Percentiles rank a stretch among this genome's conserved stretches.
phyloP scores from a whole-genome alignment of 2,888 invertebrate species.

The Folsomia manolachei region DNA sequence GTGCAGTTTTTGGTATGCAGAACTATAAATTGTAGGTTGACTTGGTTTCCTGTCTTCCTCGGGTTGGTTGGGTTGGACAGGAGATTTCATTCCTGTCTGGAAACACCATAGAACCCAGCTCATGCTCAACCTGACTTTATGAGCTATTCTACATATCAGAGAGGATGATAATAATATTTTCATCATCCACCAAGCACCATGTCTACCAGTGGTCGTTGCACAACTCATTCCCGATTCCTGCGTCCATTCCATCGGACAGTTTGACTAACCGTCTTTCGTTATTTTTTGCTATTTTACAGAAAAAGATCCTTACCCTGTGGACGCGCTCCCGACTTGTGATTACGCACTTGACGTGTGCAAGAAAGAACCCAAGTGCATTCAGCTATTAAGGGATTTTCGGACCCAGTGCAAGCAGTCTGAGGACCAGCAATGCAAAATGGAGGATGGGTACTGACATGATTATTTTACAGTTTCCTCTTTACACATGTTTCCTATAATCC shows the following conservation, averaged over 20 bases:
- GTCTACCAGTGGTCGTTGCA: too few species aligned
- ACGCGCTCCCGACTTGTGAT: conserved; percentile 84
- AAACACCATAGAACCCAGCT: too few species aligned
- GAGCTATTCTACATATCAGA: too few species aligned
- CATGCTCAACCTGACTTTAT: too few species aligned
- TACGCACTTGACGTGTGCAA: conserved; percentile 83
- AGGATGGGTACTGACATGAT: conserved; percentile 69
- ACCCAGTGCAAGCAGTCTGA: conserved; percentile 80
- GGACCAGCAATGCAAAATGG: conserved; percentile 78
- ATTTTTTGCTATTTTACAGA: conserved; percentile 69
- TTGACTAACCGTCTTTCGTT: too few species aligned
- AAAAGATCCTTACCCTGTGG: conserved; percentile 84
- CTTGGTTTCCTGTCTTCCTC: neutral
- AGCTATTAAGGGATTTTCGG: conserved; percentile 81
- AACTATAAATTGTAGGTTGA: neutral
- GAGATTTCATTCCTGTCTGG: too few species aligned
- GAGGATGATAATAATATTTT: neutral
- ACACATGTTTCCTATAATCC: neutral
- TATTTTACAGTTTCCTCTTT: neutral
- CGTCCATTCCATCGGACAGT: too few species aligned
- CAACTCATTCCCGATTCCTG: too few species aligned
- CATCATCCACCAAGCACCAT: too few species aligned
- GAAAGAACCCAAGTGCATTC: conserved; percentile 74
- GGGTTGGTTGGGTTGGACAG: too few species aligned
- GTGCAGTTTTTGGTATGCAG: neutral